phyloP scores from a whole-genome alignment of 92 coral and sea anemone species.

The Diadumene lineata region DNA sequence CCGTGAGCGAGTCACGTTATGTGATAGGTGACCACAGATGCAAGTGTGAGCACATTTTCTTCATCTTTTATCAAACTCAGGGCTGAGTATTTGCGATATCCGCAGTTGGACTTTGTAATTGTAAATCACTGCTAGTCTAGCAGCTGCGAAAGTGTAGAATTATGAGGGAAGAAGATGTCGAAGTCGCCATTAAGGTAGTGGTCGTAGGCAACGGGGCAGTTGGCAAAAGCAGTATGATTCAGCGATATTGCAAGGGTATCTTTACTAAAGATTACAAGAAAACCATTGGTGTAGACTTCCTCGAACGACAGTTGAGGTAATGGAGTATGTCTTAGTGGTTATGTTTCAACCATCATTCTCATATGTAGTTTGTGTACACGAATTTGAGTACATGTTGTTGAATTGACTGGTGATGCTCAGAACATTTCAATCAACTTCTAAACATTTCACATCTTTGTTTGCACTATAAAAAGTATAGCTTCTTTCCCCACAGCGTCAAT shows the following conservation, averaged over 20 bases:
- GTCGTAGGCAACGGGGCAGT: constrained; percentile 99
- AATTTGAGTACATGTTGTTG: not conserved
- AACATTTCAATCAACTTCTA: not conserved
- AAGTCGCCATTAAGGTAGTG: constrained; percentile 97
- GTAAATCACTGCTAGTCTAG: not conserved
- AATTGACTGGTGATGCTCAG: not conserved
- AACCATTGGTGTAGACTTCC: constrained; percentile 98
- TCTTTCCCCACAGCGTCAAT: constrained; percentile 55
- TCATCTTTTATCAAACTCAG: not conserved
- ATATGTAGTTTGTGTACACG: constrained; percentile 1
- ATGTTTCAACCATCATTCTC: not conserved
- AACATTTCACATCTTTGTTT: not conserved
- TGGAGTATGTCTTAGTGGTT: constrained; percentile 4
- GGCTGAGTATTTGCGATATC: not conserved
- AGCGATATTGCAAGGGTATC: constrained; percentile 97
- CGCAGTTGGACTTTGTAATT: not conserved
- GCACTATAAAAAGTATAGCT: not conserved
- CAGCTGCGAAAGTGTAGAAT: not conserved
- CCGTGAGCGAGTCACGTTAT: constrained; percentile 4
- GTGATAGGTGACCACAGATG: not conserved
- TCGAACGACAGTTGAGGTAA: constrained; percentile 95
- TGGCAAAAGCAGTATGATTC: constrained; percentile 98
- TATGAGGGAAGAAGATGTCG: constrained; percentile 99
- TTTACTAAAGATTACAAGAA: constrained; percentile 99
- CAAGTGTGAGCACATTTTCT: not conserved